These are phyloP conservation scores for Ceratitis capitata DNA, from an alignment of 1,140 invertebrate genomes.

Conservation along the genomic window DNA sequence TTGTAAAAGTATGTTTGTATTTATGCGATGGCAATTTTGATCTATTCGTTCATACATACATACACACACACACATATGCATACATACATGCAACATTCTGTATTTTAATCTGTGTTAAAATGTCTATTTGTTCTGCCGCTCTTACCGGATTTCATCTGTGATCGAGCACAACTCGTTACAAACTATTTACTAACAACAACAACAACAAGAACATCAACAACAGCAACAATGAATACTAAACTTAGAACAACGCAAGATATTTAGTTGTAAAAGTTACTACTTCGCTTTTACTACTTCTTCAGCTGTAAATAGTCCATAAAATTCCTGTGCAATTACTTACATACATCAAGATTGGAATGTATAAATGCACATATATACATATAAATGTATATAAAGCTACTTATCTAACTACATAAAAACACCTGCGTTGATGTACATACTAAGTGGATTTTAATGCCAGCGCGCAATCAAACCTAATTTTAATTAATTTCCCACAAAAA, in stretches of 20 bases:
- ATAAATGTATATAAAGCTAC: not conserved
- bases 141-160: not conserved
- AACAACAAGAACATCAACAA: not conserved
- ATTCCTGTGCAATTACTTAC: not conserved
- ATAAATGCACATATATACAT: not conserved
- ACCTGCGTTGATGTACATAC: not conserved
- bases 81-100: not conserved
- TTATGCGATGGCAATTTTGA: too few relatives aligned
- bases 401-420: not conserved
- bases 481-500: slow-evolving; percentile 21
- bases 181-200: not conserved
- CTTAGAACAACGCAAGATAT: not conserved
- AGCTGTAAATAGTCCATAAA: not conserved
- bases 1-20: too few relatives aligned
- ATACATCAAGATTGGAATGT: too few relatives aligned
- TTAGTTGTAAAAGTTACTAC: not conserved
- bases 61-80: not conserved
- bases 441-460: not conserved
- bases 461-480: not conserved
- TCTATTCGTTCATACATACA: not conserved
- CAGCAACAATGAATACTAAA: too few relatives aligned
- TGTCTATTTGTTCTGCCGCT: slow-evolving; percentile 21
- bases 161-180: not conserved
- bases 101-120: slow-evolving; percentile 16
- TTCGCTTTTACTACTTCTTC: not conserved